Evolutionary conservation across 2,797 vertebrate genomes (phyloP).

Genomic region (Clarias laeviceps): DNA sequence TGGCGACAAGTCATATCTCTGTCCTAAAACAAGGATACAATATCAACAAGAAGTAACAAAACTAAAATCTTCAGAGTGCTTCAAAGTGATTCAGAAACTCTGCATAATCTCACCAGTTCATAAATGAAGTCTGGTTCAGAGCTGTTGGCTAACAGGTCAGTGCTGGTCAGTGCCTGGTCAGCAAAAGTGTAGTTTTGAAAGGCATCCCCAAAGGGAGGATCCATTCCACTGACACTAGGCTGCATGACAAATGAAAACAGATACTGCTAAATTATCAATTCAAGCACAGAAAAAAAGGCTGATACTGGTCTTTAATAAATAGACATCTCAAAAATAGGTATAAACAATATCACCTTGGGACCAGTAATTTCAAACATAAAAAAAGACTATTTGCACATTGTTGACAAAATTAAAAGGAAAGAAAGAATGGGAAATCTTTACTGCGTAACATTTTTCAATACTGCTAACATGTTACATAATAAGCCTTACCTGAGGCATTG

Average conservation of each 20-base stretch:
- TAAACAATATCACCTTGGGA: neutral
- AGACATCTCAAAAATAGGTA: neutral
- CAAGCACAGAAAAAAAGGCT: neutral
- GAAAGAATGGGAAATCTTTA: neutral
- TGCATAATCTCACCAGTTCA: conserved; percentile 85
- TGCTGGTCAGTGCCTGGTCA: conserved; percentile 98
- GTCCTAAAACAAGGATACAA: conserved; percentile 75
- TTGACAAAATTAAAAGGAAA: neutral
- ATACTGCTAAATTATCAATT: conserved; percentile 3
- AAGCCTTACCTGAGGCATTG: conserved; percentile 95
- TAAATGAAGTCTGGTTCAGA: conserved; percentile 99
- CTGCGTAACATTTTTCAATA: neutral
- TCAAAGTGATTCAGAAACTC: neutral
- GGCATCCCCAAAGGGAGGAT: conserved; percentile 97
- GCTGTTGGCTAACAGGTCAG: conserved; percentile 92
- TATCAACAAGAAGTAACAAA: neutral
- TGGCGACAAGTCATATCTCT: conserved; percentile 93
- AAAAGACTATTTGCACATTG: neutral
- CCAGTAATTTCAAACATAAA: neutral
- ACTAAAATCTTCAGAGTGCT: neutral
- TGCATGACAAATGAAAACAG: conserved; percentile 61
- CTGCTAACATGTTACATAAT: neutral
- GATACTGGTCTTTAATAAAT: neutral
- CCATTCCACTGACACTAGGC: conserved; percentile 98
- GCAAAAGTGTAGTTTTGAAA: conserved; percentile 97